Base-by-base conservation (phyloP, 2,797 vertebrate species). In the Synanceia verrucosa region DNA sequence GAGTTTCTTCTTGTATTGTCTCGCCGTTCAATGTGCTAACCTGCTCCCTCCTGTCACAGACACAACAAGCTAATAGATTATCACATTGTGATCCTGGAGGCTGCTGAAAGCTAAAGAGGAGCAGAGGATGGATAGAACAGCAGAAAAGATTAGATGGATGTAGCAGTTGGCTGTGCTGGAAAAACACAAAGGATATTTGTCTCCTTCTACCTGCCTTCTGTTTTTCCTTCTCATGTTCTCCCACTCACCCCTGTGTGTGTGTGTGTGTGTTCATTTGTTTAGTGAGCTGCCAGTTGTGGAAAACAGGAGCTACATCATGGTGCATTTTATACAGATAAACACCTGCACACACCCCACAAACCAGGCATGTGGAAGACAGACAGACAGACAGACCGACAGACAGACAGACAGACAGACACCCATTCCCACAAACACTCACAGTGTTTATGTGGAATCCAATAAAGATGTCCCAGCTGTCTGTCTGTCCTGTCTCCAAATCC, bases 371-470 rank as follows among this genome's bases (percentile, higher is more conserved):
- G 56, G 71, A 48, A 63, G 33, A 70, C 61, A 74, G 43, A 73
- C 64, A 63, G 58, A 60, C 78, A 72, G 70, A 61, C 73, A 73
- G 48, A n/a, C 16, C n/a, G 28, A 31, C 50, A 64, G 66, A 66
- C 63, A 53, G 31, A 76, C 55, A 77, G 68, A 69, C 56, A 55
- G 51, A 67, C 82, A 74, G 70, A 70, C 74, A 70, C 36, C 21
- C 29, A 3, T 60, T 59, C 82, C 44, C 76, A 65, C 76, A 77
- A 43, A 78, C 65, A 79, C 36, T 60, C 29, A 4, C 44, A 75
- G 69, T 70, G 80, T 89, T 86, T 82, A 86, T 84, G 76, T 81
- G 81, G 56, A 87, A 86, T 80, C 79, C 78, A 84, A 67, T 88
- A 83, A 90, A 89, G 76, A 83, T 18, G 55, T 44, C 46, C 73